Percentiles rank a stretch among this genome's conserved stretches.
Evolutionary conservation across 2,888 invertebrate genomes (phyloP).

Genomic region (Cantharis flavilabris): DNA sequence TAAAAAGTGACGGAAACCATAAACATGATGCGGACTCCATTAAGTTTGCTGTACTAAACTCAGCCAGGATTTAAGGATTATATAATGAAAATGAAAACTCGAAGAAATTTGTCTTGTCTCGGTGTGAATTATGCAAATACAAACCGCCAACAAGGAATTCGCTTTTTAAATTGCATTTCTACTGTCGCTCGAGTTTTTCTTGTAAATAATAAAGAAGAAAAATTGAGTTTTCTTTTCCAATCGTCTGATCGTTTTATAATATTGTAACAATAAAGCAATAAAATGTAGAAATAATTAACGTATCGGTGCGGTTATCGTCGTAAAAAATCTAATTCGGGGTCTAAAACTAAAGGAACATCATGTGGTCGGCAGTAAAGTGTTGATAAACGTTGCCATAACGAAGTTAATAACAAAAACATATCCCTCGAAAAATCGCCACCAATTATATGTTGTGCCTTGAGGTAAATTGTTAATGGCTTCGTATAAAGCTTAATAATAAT

Average conservation of each 20-base stretch:
- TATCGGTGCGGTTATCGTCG: background rate
- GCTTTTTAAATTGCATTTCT: conserved; percentile 52
- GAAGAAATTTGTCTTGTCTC: conserved; percentile 53
- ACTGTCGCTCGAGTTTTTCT: conserved; percentile 45
- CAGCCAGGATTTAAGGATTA: conserved; percentile 45
- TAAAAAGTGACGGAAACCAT: conserved; percentile 47
- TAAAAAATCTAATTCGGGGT: background rate
- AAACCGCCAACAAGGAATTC: conserved; percentile 51
- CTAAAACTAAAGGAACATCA: conserved; percentile 3
- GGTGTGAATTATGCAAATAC: conserved; percentile 53
- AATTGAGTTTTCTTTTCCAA: conserved; percentile 12
- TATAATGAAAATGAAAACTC: conserved; percentile 51
- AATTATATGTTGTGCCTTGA: conserved; percentile 25
- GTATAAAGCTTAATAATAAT: conserved; percentile 28
- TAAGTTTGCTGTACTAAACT: conserved; percentile 47
- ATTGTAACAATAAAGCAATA: background rate
- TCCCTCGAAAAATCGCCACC: conserved; percentile 28
- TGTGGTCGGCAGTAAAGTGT: conserved; percentile 31
- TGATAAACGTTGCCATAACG: conserved; percentile 28
- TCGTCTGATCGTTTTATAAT: background rate
- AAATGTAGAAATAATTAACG: background rate
- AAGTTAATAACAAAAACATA: conserved; percentile 19
- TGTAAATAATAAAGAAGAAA: conserved; percentile 34
- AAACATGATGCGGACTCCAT: conserved; percentile 49
- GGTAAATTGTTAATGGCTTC: conserved; percentile 29